A percentile compares a stretch with the other conserved stretches of the same genome.
phyloP scores from a whole-genome alignment of 2,797 vertebrate species.

The Philypnodon macrostomus region DNA sequence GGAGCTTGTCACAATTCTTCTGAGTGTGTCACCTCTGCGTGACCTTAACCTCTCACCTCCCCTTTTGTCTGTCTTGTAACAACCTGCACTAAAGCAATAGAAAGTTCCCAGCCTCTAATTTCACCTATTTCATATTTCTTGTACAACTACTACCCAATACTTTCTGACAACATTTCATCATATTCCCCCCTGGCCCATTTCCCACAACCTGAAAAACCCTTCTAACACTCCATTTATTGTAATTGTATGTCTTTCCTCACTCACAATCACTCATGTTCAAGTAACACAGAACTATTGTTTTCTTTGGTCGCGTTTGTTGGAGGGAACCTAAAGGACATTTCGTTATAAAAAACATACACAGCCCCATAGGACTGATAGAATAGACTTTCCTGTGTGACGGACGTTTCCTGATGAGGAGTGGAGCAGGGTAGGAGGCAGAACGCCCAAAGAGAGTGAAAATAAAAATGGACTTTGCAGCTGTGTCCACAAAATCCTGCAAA shows the following conservation, averaged over 20 bases:
- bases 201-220: constrained; percentile 1
- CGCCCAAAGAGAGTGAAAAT: constrained; percentile 48
- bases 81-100: background rate
- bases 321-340: constrained; percentile 60
- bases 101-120: constrained; percentile 23
- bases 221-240: constrained; percentile 13
- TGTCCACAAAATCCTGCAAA: constrained; percentile 72
- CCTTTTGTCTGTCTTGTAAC: constrained; percentile 16
- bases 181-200: constrained; percentile 4
- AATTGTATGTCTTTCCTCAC: constrained; percentile 1
- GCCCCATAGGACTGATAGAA: constrained; percentile 57
- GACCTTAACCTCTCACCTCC: constrained; percentile 22
- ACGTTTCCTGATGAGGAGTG: constrained; percentile 66
- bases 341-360: constrained; percentile 55
- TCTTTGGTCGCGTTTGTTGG: constrained; percentile 36
- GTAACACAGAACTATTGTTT: constrained; percentile 50
- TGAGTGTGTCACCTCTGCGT: constrained; percentile 7
- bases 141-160: constrained; percentile 2
- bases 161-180: constrained; percentile 1
- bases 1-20: too few species aligned
- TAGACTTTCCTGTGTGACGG: constrained; percentile 57
- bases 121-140: constrained; percentile 12
- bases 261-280: constrained; percentile 13
- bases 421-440: constrained; percentile 23
- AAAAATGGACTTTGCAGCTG: constrained; percentile 79